Percentiles rank a stretch among this genome's conserved stretches.
Evolutionary conservation across 64 coral and sea anemone species (phyloP).

Genomic region (Catalaphyllia jardinei): DNA sequence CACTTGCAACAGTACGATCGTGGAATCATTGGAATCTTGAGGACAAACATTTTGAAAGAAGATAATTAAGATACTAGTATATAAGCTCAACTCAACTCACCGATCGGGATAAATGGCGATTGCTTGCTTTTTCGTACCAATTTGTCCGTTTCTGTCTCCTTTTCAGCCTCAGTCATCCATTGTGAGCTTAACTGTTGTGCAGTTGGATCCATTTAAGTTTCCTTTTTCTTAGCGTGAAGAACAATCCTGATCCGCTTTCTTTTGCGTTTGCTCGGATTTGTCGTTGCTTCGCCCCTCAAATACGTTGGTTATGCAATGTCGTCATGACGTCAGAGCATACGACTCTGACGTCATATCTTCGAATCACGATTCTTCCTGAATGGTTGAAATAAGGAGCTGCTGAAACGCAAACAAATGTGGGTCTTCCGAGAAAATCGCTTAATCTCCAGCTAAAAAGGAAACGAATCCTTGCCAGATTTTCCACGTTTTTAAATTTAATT

Average conservation of each 20-base stretch:
- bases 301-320: background rate
- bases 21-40: background rate
- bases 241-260: background rate
- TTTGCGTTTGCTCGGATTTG: background rate
- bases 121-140: slow-evolving; percentile 93
- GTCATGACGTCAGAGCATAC: background rate
- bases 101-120: slow-evolving; percentile 92
- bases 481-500: too few species aligned
- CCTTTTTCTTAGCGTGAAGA: background rate
- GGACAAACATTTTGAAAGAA: background rate
- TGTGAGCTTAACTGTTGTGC: slow-evolving; percentile 70
- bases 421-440: background rate
- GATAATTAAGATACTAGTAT: background rate
- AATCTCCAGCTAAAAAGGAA: too few species aligned
- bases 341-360: background rate
- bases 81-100: slow-evolving; percentile 50
- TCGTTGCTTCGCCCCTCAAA: background rate
- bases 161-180: slow-evolving; percentile 59
- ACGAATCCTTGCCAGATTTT: too few species aligned
- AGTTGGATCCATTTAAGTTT: slow-evolving; percentile 32
- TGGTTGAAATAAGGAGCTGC: too few species aligned
- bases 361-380: background rate
- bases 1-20: background rate
- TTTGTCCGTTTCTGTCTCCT: slow-evolving; percentile 80
- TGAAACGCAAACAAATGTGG: background rate